These are phyloP conservation scores for Drosophila fuyamai DNA, from an alignment of 1,140 invertebrate species.

Conservation along the genomic window DNA sequence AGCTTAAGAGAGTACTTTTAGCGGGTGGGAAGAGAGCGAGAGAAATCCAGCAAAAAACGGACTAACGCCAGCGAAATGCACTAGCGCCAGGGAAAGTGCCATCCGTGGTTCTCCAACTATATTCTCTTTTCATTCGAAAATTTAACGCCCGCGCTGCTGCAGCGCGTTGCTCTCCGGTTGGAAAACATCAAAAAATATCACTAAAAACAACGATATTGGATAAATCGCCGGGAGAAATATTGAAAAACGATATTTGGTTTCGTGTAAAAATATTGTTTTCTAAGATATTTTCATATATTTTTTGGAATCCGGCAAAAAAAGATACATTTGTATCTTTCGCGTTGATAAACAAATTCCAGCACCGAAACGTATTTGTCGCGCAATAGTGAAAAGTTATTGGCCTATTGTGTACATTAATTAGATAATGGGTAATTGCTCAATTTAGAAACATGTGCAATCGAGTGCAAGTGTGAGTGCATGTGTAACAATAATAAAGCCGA, in stretches of 20 bases:
- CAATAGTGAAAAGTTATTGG: constrained; percentile 18
- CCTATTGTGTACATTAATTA: constrained; percentile 22
- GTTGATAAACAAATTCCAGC: constrained; percentile 16
- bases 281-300: background rate
- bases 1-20: background rate
- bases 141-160: constrained; percentile 19
- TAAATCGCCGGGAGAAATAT: constrained; percentile 18
- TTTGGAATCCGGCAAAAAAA: background rate
- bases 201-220: constrained; percentile 7
- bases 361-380: constrained; percentile 3
- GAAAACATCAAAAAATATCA: background rate
- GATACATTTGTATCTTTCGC: constrained; percentile 7
- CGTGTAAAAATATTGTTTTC: constrained; percentile 8
- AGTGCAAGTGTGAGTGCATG: constrained; percentile 19
- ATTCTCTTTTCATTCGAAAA: constrained; percentile 18
- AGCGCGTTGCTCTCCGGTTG: constrained; percentile 11
- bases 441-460: constrained; percentile 29
- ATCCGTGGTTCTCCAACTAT: background rate
- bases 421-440: constrained; percentile 26
- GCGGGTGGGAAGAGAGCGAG: background rate
- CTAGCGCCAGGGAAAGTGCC: constrained; percentile 5
- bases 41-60: background rate
- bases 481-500: constrained; percentile 34
- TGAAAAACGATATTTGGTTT: constrained; percentile 15
- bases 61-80: background rate